A percentile compares a stretch with the other conserved stretches of the same genome.
Conservation (phyloP, 2,888 invertebrate species). For the Lottia gigantea region DNA sequence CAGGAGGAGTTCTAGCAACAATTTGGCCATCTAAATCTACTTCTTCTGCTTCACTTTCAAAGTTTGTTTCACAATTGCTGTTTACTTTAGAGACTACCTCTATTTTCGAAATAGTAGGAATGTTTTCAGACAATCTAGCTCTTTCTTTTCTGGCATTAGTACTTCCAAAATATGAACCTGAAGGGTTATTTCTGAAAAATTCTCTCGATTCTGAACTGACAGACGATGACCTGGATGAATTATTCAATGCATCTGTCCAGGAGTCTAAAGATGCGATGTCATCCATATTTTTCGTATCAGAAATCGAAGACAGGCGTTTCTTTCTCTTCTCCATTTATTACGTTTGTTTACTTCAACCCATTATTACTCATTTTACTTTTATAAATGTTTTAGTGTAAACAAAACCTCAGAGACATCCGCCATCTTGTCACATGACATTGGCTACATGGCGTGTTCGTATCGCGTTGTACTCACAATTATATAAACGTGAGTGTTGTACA, state of each 20-base stretch:
- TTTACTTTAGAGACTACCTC: too few relatives aligned
- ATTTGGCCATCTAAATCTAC: conserved; percentile 21
- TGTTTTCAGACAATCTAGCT: too few relatives aligned
- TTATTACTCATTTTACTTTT: neutral
- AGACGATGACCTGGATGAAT: neutral
- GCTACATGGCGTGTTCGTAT: too few relatives aligned
- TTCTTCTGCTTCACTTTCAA: conserved; percentile 26
- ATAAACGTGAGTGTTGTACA: too few relatives aligned
- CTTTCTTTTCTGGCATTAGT: too few relatives aligned
- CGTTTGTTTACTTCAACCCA: neutral
- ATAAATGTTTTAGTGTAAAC: neutral
- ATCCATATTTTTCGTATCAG: conserved; percentile 14
- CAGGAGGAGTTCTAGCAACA: too few relatives aligned
- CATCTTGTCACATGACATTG: conserved; percentile 4
- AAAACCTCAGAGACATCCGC: neutral
- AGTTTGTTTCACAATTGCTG: neutral
- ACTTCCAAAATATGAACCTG: too few relatives aligned
- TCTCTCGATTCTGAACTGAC: too few relatives aligned
- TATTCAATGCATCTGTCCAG: conserved; percentile 42
- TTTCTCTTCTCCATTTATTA: neutral
- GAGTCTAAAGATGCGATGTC: conserved; percentile 49
- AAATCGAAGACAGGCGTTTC: neutral
- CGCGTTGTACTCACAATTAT: too few relatives aligned
- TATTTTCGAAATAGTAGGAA: too few relatives aligned
- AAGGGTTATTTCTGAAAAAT: too few relatives aligned